Evolutionary conservation across 2,113 vertebrate species (phyloP), one percentile per base, ranked within the genome.

Genomic region (Tragulus kanchil): DNA sequence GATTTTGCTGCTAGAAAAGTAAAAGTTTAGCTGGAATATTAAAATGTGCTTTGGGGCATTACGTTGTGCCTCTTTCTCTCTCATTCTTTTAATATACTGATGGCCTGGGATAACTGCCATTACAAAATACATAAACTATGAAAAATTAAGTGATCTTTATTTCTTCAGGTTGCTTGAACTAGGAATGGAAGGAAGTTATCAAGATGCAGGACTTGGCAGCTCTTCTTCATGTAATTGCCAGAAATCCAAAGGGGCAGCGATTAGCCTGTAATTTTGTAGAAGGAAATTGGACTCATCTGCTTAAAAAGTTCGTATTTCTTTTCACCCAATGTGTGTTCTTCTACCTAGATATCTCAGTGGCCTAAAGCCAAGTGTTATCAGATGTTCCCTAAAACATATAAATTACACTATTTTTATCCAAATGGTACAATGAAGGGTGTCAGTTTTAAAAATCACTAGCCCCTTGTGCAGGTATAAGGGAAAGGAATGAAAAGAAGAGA

Each of bases 201-300:
- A 97, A 97, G 86, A 97, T 96, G 58, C 95, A 98, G 62, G 86
- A 97, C 17, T 71, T 98, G 78, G 73, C 87, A 75, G 0, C 26
- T 90, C 77, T 98, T 85, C 77, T 98, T 92, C 28, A 78, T 36
- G 52, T 17, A 0, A 92, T 95, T 61, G 75, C 92, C 93, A 93
- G 89, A 93, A 97, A 95, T 54, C 93, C 97, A 61, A 65, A 67
- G 6, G 92, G 97, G n/a, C 94, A 97, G 31, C 56, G 67, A n/a
- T 73, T 97, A 93, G 96, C 94, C 42, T 98, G 97, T 96, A 95
- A 96, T 61, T 98, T 98, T 93, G 90, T 98, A 31, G 94, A 73
- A 93, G 65, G 93, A 90, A 97, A 97, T 42, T 97, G 96, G 97
- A 89, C 56, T 4, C 85, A 94, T 28, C 95, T 98, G 48, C 89